These are phyloP conservation scores for Drosophila sproati DNA, from an alignment of 1,140 invertebrate genomes.

Conservation along the genomic window DNA sequence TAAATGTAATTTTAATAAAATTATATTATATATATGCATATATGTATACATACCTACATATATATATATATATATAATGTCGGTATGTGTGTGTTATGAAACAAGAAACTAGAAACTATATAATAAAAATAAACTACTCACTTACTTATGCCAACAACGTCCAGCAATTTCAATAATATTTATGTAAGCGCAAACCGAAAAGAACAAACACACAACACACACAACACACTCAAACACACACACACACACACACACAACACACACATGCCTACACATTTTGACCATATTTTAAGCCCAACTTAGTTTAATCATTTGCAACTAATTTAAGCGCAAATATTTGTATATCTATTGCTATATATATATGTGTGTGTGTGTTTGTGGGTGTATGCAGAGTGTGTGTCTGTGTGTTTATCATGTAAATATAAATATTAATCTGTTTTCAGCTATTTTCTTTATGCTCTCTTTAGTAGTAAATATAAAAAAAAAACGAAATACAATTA, in stretches of 20 bases:
- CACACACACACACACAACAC: constrained; percentile 15
- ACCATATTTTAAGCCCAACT: constrained; percentile 72
- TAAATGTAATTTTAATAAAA: constrained; percentile 76
- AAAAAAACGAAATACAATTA: constrained; percentile 7
- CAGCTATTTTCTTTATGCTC: constrained; percentile 10
- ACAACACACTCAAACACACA: constrained; percentile 21
- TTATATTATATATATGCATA: constrained; percentile 41
- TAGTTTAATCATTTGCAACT: constrained; percentile 73
- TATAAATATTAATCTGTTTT: constrained; percentile 40
- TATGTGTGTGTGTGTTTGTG: constrained; percentile 18
- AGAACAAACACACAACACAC: constrained; percentile 27
- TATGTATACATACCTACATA: constrained; percentile 4
- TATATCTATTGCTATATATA: constrained; percentile 1
- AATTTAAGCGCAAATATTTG: constrained; percentile 55
- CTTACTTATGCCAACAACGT: constrained; percentile 81
- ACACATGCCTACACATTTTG: constrained; percentile 14
- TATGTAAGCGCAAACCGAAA: constrained; percentile 55
- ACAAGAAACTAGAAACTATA: constrained; percentile 32
- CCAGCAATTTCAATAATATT: constrained; percentile 81
- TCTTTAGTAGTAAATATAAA: constrained; percentile 2
- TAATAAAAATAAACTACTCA: constrained; percentile 72
- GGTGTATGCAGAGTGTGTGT: constrained; percentile 7
- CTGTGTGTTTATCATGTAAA: constrained; percentile 57
- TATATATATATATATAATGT: constrained; percentile 6
- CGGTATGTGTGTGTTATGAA: constrained; percentile 31